Evolutionary conservation across 2,888 invertebrate genomes (phyloP), one percentile per base, ranked within the genome.

Genomic region (Agriopis leucophaearia): DNA sequence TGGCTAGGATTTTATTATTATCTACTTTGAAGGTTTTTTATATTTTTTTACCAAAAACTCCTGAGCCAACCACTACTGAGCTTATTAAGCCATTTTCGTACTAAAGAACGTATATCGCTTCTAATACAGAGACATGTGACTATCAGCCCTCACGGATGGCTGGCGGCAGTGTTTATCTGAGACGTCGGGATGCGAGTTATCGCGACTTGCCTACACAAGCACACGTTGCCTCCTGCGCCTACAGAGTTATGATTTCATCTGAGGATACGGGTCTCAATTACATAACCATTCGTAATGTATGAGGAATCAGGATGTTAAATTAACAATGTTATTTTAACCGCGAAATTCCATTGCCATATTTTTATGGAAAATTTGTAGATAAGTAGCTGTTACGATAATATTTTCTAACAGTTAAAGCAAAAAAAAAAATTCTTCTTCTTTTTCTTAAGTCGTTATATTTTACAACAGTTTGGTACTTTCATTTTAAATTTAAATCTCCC

Each of bases 81-180:
- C 27, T 27, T 3, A 27, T 27, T 27, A 5, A 27, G 27, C 27
- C 27, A 27, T n/a, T n/a, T n/a, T n/a, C n/a, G n/a, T n/a, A n/a
- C n/a, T n/a, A n/a, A n/a, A n/a, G n/a, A n/a, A n/a, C n/a, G 27
- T 38, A 45, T 45, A 12, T 52, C 44, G 10, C 40, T 55, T 58
- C 16, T 51, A 38, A 38, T 18, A 51, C 52, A 52, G 45, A 18
- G 27, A 38, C 65, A 55, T 42, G 42, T 42, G 54, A 42, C 70
- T 74, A 83, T 83, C 83, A 78, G 80, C 51, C 56, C 75, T 81
- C 72, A 79, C 81, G 78, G 78, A 74, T 83, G 82, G 84, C 75
- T 83, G 82, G 68, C 74, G 77, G 74, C 78, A 64, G 65, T 78
- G 81, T 82, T 82, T 82, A 83, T 83, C 82, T 74, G 70, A 71